Percentiles rank a stretch among this genome's conserved stretches.
Conservation (phyloP, 2,113 vertebrate genomes). For the Myotis brandtii region DNA sequence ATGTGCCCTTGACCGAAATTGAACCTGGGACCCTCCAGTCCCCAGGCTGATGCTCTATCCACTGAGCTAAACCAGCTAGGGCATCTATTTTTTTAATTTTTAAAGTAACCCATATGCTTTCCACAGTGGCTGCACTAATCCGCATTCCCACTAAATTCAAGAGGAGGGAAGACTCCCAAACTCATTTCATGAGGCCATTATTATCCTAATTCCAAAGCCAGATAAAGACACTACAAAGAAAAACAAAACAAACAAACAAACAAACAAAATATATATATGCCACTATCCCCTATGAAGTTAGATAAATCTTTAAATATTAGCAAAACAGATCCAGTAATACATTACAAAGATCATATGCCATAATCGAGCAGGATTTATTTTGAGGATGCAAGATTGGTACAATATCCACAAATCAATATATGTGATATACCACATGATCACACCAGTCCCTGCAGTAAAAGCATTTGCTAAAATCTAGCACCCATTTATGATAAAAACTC, state of each 20-base stretch:
- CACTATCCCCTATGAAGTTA: not conserved
- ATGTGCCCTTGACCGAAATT: too few species aligned
- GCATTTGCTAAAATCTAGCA: not conserved
- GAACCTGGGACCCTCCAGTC: too few species aligned
- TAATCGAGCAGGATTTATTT: not conserved
- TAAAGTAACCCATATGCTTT: not conserved
- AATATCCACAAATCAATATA: not conserved
- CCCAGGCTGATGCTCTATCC: too few species aligned
- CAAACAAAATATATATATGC: not conserved
- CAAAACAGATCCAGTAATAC: not conserved
- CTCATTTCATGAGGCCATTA: not conserved
- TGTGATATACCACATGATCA: not conserved
- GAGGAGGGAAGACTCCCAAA: not conserved
- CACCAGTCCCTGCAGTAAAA: not conserved
- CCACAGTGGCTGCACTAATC: not conserved
- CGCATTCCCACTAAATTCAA: not conserved
- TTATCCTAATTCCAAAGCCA: not conserved
- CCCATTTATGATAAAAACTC: not conserved
- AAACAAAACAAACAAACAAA: not conserved
- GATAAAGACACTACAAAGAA: not conserved
- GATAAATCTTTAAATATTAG: not conserved
- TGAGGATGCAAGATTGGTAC: not conserved
- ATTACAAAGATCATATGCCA: not conserved
- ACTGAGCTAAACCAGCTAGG: too few species aligned
- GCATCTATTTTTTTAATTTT: not conserved